Base-by-base conservation (phyloP, 2,888 invertebrate species). In the Augochlorella aurata region DNA sequence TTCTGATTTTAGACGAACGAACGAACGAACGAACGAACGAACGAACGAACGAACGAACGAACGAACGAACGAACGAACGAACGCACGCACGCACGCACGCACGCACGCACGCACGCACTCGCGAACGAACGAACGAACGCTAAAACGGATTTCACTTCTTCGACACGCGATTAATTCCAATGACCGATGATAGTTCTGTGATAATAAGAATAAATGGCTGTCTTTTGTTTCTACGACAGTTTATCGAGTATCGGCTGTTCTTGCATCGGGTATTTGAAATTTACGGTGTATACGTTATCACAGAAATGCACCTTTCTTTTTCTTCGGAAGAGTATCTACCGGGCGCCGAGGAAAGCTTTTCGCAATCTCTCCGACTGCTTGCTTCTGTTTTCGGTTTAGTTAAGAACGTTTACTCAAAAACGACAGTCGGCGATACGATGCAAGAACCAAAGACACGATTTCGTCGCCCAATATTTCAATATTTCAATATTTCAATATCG, bases 161-260 rank as follows among this genome's bases (percentile, higher is more conserved):
- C 52, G 67, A 63, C 24, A 29, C n/a, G 47, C 21, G 61, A 44
- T 77, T 74, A 50, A 76, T 70, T 82, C 58, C 47, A 16, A 45
- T 18, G 79, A 80, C 76, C 70, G 65, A 80, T 38, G 73, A 29
- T 29, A 29, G 81, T 83, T 88, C 83, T 87, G 87, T 83, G 82
- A 88, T 88, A 86, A 86, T 86, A 75, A 79, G 79, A 76, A 78
- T 76, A 85, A 87, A 82, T 47, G 54, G 47, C 50, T 50, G 63
- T 47, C 29, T 65, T 69, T 68, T 21, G 66, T 81, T 67, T 71
- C 50, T 81, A 61, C 29, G n/a, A 4, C 63, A 29, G 54, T 24
- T 16, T 54, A 29, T 12, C 18, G 29, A 50, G 38, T 54, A 29
- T 73, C 12, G 7, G 0, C 24, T 58, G 45, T 44, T 52, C 54